Conservation (phyloP, 2,797 vertebrate species). For the Dryobates pubescens region DNA sequence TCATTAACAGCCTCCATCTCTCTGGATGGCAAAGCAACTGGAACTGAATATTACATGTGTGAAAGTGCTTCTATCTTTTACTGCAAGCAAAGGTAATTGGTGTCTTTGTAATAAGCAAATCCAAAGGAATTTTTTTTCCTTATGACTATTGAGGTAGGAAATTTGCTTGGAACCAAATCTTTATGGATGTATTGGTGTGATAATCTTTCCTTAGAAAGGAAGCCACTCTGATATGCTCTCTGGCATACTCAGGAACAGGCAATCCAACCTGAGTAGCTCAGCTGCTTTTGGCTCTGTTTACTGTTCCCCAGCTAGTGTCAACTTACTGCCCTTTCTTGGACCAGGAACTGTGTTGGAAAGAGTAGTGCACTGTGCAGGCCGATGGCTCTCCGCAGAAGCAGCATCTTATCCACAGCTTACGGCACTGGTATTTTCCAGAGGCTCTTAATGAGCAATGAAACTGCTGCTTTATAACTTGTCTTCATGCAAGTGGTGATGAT, state of each 20-base stretch:
- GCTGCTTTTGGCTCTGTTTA: background rate
- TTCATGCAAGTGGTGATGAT: background rate
- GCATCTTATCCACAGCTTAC: background rate
- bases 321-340: background rate
- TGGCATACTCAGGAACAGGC: background rate
- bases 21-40: background rate
- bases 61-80: background rate
- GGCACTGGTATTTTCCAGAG: background rate
- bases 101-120: background rate
- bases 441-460: background rate
- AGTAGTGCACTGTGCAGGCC: rapidly evolving
- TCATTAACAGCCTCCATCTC: background rate
- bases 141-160: background rate
- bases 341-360: background rate
- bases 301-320: background rate
- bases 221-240: background rate
- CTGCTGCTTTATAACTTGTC: background rate
- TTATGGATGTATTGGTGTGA: background rate
- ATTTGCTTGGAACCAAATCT: background rate
- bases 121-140: background rate
- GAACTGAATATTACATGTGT: background rate
- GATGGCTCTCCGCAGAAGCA: background rate
- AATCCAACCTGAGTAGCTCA: background rate
- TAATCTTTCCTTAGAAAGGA: background rate
- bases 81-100: background rate